These are phyloP conservation scores for Zaprionus davidi DNA, from an alignment of 1,140 invertebrate genomes.

Conservation along the genomic window DNA sequence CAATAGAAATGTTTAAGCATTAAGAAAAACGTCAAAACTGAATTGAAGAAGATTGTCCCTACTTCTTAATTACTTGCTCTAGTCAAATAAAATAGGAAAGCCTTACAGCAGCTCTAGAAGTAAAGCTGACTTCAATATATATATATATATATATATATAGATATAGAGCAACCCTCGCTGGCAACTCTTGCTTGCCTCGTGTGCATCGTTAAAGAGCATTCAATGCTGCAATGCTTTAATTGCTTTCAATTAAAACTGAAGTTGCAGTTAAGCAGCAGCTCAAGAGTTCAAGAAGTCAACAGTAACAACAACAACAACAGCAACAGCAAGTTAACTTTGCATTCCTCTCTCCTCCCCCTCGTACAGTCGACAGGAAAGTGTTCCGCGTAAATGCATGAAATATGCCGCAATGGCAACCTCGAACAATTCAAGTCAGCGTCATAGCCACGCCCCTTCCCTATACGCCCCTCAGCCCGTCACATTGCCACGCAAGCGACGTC, in stretches of 20 bases:
- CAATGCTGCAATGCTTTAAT: slow-evolving; percentile 47
- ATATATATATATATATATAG: no score
- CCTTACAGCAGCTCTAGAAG: not conserved
- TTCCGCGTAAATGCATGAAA: slow-evolving; percentile 15
- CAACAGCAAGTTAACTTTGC: slow-evolving; percentile 3
- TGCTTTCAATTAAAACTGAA: slow-evolving; percentile 61
- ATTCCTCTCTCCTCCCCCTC: not conserved
- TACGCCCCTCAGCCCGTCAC: slow-evolving; percentile 52
- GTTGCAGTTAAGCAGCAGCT: slow-evolving; percentile 30
- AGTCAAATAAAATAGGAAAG: no score
- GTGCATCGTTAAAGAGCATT: slow-evolving; percentile 27
- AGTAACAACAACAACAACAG: slow-evolving; percentile 2
- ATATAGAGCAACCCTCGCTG: slow-evolving; percentile 5
- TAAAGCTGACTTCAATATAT: no score
- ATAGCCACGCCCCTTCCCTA: slow-evolving; percentile 25
- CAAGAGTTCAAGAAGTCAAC: slow-evolving; percentile 43
- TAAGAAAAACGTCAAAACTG: not conserved
- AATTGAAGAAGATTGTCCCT: no score
- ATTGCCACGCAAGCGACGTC: slow-evolving; percentile 76
- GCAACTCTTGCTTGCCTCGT: slow-evolving; percentile 10
- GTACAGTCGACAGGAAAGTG: slow-evolving; percentile 33
- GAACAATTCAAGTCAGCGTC: slow-evolving; percentile 43
- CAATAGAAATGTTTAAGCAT: not conserved
- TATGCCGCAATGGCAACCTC: slow-evolving; percentile 39
- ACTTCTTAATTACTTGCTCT: no score